A percentile compares a stretch with the other conserved stretches of the same genome.
Evolutionary conservation across 1,140 invertebrate genomes (phyloP).

Genomic region (Rhagoletis zephyria): DNA sequence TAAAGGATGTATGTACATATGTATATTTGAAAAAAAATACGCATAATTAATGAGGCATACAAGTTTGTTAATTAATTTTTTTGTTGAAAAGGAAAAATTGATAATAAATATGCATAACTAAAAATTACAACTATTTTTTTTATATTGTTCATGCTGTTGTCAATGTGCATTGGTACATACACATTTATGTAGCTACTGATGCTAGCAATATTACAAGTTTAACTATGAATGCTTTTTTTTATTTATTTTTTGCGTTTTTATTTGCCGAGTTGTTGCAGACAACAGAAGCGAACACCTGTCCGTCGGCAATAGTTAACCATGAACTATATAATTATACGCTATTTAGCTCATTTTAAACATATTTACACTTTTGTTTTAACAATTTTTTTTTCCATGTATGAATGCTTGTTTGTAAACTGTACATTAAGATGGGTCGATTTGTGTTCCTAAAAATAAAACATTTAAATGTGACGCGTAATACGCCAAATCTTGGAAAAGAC

Average conservation of each 20-base stretch:
- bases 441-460: neutral
- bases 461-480: too few species aligned
- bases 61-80: conserved; percentile 17
- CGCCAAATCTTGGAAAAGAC: too few species aligned
- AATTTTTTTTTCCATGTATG: neutral
- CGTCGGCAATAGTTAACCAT: neutral
- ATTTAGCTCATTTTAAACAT: neutral
- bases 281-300: neutral
- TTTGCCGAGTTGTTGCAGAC: neutral
- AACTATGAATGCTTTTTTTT: neutral
- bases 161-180: too few species aligned
- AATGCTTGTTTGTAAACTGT: neutral
- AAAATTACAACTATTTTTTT: neutral
- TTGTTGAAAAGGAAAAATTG: neutral
- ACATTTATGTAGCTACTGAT: too few species aligned
- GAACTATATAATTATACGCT: conserved; percentile 23
- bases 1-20: too few species aligned
- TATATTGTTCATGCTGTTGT: too few species aligned
- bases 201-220: neutral
- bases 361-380: neutral
- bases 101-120: neutral
- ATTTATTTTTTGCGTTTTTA: neutral
- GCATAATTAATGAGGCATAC: neutral
- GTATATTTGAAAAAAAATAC: neutral
- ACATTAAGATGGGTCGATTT: neutral